Percentiles rank a stretch among this genome's conserved stretches.
Evolutionary conservation across 2,797 vertebrate genomes (phyloP).

Genomic region (Myotis myotis): DNA sequence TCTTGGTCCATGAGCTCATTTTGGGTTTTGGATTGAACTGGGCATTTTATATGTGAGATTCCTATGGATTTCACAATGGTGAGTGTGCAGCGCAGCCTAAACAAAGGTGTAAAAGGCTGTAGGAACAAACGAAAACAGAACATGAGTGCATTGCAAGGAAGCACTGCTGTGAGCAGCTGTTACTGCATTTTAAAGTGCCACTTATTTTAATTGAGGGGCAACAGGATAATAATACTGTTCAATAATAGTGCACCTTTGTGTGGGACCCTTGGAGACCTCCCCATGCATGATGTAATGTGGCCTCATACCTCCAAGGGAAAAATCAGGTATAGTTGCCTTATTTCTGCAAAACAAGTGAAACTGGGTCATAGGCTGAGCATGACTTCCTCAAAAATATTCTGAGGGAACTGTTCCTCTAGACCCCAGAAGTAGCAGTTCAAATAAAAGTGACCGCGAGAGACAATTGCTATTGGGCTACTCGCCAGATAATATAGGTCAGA

Average conservation of each 20-base stretch:
- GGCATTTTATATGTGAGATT: conserved; percentile 42
- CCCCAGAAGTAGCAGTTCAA: not conserved
- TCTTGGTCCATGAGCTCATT: not conserved
- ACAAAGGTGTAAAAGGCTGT: conserved; percentile 60
- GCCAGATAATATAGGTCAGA: not conserved
- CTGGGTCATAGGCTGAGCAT: conserved; percentile 32
- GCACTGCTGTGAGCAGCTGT: conserved; percentile 62
- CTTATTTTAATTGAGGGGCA: conserved; percentile 73
- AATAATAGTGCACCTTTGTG: conserved; percentile 39
- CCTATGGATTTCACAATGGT: conserved; percentile 49
- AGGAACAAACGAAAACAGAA: conserved; percentile 56
- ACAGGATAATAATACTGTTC: conserved; percentile 53
- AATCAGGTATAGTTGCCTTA: conserved; percentile 38
- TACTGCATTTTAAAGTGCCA: conserved; percentile 62
- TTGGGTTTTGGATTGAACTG: conserved; percentile 3
- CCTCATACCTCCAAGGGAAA: not conserved
- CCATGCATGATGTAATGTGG: not conserved
- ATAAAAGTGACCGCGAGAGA: not conserved
- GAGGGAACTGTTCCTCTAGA: not conserved
- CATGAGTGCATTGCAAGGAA: conserved; percentile 56
- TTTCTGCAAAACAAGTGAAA: conserved; percentile 52
- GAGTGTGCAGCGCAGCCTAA: conserved; percentile 55
- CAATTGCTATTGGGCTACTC: not conserved
- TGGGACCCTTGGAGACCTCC: conserved; percentile 41
- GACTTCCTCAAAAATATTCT: conserved; percentile 3